These are phyloP conservation scores for Phrynocephalus vlangalii DNA, from an alignment of 2,797 vertebrate genomes.

Conservation along the genomic window DNA sequence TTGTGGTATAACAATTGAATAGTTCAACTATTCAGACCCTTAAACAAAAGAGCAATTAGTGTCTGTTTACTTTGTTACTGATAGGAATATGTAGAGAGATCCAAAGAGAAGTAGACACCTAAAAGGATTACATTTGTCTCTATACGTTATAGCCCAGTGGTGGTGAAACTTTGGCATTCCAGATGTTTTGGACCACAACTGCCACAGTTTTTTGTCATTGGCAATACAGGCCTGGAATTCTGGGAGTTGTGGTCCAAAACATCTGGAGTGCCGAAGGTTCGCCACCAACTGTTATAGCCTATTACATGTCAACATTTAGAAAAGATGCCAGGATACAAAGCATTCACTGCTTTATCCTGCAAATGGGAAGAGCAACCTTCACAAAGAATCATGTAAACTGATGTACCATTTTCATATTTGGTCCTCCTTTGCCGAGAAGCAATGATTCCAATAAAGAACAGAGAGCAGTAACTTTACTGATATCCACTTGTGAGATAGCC, in stretches of 20 bases:
- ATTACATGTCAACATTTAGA: neutral
- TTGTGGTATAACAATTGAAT: neutral
- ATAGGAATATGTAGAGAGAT: neutral
- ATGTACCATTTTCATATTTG: constrained; percentile 82
- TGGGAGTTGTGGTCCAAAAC: no score
- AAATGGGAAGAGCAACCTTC: neutral
- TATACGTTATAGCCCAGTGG: neutral
- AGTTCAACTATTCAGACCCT: neutral
- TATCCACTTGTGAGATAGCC: constrained; percentile 88
- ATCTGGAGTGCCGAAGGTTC: no score
- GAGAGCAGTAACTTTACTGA: constrained; percentile 89
- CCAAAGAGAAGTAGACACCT: neutral
- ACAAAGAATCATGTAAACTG: constrained; percentile 8
- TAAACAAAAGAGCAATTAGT: neutral
- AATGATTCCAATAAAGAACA: constrained; percentile 87
- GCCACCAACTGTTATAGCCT: neutral
- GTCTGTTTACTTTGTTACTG: neutral
- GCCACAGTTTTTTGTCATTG: no score
- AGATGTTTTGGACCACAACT: no score
- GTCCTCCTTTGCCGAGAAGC: constrained; percentile 79
- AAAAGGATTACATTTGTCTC: neutral
- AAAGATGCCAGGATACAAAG: neutral
- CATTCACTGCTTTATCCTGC: neutral
- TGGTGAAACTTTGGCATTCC: no score
- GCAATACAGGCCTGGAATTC: no score